A percentile compares a stretch with the other conserved stretches of the same genome.
Conservation (phyloP, 2,113 vertebrate genomes). For the Castor canadensis region DNA sequence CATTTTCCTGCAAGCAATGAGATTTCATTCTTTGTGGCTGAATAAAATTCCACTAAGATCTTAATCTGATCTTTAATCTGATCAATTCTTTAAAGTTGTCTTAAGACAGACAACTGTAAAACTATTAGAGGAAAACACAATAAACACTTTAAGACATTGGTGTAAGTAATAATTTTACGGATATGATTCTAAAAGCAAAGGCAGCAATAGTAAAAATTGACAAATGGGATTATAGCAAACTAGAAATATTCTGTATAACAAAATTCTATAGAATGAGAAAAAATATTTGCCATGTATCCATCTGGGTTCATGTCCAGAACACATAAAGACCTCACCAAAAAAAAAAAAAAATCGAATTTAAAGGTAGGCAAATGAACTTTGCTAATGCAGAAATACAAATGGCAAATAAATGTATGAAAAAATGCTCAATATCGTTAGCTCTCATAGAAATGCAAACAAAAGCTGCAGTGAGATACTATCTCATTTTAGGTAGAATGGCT, state of each 20-base stretch:
- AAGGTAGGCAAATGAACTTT: neutral
- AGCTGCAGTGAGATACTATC: neutral
- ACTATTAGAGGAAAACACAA: no score
- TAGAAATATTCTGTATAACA: neutral
- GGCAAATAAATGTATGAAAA: neutral
- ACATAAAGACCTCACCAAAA: neutral
- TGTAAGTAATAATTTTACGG: neutral
- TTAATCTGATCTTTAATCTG: no score
- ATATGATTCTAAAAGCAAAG: neutral
- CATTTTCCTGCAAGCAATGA: no score
- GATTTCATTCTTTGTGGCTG: no score
- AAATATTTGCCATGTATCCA: neutral
- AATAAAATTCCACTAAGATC: no score
- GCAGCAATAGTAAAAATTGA: neutral
- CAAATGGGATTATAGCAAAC: neutral
- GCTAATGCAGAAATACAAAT: neutral
- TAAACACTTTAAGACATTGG: neutral
- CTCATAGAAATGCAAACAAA: neutral
- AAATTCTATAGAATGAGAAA: neutral
- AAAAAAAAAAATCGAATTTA: neutral
- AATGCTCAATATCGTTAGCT: no score
- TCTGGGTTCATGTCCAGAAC: neutral
- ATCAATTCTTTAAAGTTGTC: no score
- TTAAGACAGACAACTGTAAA: no score
- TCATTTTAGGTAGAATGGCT: neutral